Conservation (phyloP, 2,888 invertebrate genomes). For the Brachyptera risi region DNA sequence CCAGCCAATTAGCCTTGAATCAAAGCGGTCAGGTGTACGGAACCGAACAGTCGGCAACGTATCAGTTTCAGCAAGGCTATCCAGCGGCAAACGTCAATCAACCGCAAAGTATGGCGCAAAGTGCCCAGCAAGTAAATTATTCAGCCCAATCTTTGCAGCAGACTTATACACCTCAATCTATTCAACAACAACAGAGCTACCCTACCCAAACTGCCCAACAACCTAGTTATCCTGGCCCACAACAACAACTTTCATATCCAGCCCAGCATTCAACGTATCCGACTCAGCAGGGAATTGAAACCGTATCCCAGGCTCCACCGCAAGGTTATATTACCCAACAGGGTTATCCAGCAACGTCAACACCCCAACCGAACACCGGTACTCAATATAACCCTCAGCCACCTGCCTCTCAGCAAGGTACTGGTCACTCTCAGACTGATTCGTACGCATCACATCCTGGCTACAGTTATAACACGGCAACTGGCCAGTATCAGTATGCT, state of each 20-base stretch:
- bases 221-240: background rate
- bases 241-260: slow-evolving; percentile 17
- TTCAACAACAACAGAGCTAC: too few species aligned
- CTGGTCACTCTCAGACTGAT: slow-evolving; percentile 31
- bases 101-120: too few species aligned
- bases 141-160: too few species aligned
- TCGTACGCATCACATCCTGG: slow-evolving; percentile 56
- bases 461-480: slow-evolving; percentile 54
- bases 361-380: slow-evolving; percentile 9
- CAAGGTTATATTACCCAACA: slow-evolving; percentile 35
- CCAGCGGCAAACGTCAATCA: too few species aligned
- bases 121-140: too few species aligned
- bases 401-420: background rate
- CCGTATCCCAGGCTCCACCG: slow-evolving; percentile 23
- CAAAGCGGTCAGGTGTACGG: background rate
- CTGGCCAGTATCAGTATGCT: slow-evolving; percentile 57
- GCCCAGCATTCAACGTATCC: slow-evolving; percentile 36
- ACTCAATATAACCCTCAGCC: slow-evolving; percentile 6
- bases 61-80: too few species aligned
- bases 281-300: too few species aligned
- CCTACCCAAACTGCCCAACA: background rate
- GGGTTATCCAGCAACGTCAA: slow-evolving; percentile 32
- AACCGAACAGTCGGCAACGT: too few species aligned
- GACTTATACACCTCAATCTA: too few species aligned
- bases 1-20: too few species aligned